Evolutionary conservation across 2,113 vertebrate species (phyloP), one percentile per base, ranked within the genome.

Genomic region (Paramisgurnus dabryanus): DNA sequence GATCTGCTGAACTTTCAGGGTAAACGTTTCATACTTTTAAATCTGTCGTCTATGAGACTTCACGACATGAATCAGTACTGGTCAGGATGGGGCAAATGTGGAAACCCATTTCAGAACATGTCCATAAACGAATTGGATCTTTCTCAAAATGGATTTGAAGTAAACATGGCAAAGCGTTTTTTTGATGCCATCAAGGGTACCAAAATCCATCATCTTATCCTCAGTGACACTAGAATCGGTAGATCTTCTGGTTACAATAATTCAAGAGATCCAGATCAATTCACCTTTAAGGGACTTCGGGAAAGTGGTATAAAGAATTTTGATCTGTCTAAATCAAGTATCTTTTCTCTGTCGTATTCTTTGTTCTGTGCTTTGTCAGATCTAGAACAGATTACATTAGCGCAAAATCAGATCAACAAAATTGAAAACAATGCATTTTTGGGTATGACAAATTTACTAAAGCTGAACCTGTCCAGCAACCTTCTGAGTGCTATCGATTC

Each of bases 401-500:
- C 89, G 66, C 4, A 40, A 47, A 99, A 97, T 86, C 93, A 90
- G 79, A 93, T 97, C 80, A 97, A 96, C 85, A 80, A 84, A 55
- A 96, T 98, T 7, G 10, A 86, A 3, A 67, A 0, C 0, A 10
- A 84, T 63, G 94, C 95, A 0, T 98, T 98, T 85, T 34, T 80
- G 39, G 95, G 95, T 39, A 89, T 96, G 47, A 4, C 69, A 72
- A 89, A 85, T 76, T 88, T 98, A 50, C 78, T 75, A 49, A 0
- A 2, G 49, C 94, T 98, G 43, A 94, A 95, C 80, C 66, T 99
- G 9, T 96, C 95, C 0, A 43, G 2, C 45, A 99, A 98, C 82
- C 89, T 97, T 58, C 76, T 97, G 7, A 95, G 95, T 1, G 93
- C 95, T 84, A 87, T 98, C 22, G 85, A 89, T 0, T 43, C 88